Evolutionary conservation across 2,113 vertebrate genomes (phyloP).

Genomic region (Mesocricetus auratus): DNA sequence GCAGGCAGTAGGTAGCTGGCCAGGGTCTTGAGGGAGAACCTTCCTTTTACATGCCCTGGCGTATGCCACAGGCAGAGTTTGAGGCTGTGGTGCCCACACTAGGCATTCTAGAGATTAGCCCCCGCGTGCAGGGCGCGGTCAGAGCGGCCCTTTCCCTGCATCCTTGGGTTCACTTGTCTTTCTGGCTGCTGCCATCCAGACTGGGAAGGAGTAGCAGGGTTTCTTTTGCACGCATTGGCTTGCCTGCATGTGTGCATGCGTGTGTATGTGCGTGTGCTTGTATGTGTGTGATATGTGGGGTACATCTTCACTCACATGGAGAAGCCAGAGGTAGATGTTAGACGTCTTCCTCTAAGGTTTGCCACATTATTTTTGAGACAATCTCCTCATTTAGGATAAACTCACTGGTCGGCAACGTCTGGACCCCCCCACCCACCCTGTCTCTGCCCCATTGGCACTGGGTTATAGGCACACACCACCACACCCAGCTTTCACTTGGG

Average conservation of each 20-base stretch:
- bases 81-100: fast-evolving
- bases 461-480: no score
- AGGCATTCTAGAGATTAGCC: neutral
- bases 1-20: no score
- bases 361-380: neutral
- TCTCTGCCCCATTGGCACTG: neutral
- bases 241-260: no score
- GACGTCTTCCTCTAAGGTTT: neutral
- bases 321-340: neutral
- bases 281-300: neutral
- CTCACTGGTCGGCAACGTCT: neutral
- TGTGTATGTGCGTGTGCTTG: neutral
- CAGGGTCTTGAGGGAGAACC: no score
- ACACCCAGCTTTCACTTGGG: neutral
- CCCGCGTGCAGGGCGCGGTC: fast-evolving
- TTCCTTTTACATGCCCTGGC: neutral
- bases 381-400: neutral
- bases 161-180: neutral
- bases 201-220: fast-evolving
- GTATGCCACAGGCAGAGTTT: neutral
- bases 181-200: fast-evolving
- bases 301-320: neutral
- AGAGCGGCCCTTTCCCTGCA: no score
- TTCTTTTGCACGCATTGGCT: neutral
- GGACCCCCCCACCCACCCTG: no score